Evolutionary conservation across 2,888 invertebrate genomes (phyloP), one percentile per base, ranked within the genome.

Genomic region (Netelia inedita): DNA sequence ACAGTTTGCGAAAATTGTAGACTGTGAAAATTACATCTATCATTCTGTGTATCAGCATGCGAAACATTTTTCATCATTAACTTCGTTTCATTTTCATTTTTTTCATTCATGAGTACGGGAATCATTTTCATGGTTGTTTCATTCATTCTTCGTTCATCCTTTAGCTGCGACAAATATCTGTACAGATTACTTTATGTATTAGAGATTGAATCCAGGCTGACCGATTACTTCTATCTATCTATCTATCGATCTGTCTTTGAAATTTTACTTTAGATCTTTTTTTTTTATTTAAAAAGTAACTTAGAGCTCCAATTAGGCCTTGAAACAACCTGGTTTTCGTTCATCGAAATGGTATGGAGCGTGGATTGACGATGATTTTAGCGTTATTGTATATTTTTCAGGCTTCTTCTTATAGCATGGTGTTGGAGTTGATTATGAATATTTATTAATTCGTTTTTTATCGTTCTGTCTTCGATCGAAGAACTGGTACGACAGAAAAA

Each of bases 321-420:
- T 72, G 72, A 79, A 83, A 71, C 28, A 82, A 76, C 79, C 82
- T 87, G 87, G 85, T 88, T 87, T 89, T 87, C 81, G 83, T 88
- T 86, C 88, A 79, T 85, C 89, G 80, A 88, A 79, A 85, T 87
- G 88, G 89, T 90, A 90, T 88, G 88, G 76, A 80, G 83, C 72
- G 85, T 81, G 82, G 75, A 78, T 87, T 82, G 81, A 75, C 66
- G 82, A 82, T 79, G 76, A 82, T 78, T 86, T 82, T 63, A 69
- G 66, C 79, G 50, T 85, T 79, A 79, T 74, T 80, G 57, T 87
- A 79, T 85, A 83, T 86, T 86, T 79, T 83, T 87, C 84, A 68
- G 73, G 73, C 83, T 78, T 76, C 86, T 65, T 86, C 75, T 88
- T 88, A 72, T 28, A 86, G 90, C 90, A 89, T 90, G 89, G 88